Percentiles rank a stretch among this genome's conserved stretches.
Evolutionary conservation across 2,113 vertebrate genomes (phyloP).

Genomic region (Macheiramphus alcinus): DNA sequence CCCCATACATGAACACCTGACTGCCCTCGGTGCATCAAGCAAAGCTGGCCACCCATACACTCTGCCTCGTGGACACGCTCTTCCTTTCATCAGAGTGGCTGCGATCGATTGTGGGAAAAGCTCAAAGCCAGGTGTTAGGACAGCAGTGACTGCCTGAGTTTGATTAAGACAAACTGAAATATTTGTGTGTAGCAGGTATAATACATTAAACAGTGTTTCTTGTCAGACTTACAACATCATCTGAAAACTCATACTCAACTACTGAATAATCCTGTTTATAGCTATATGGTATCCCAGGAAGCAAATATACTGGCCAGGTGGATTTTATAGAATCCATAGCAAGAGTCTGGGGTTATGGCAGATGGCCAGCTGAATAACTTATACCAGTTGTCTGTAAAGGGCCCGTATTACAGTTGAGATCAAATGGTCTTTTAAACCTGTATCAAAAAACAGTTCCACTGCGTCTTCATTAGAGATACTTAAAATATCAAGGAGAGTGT

Average conservation of each 20-base stretch:
- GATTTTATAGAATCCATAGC: not conserved
- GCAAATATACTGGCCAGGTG: not conserved
- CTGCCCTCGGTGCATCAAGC: not conserved
- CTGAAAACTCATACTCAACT: not conserved
- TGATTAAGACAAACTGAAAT: not conserved
- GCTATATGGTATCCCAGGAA: not conserved
- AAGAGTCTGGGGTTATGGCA: not conserved
- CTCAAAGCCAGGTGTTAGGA: not conserved
- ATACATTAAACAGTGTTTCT: not conserved
- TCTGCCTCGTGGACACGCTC: not conserved
- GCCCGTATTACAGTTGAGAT: not conserved
- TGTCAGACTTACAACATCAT: not conserved
- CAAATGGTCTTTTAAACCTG: not conserved
- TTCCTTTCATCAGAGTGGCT: not conserved
- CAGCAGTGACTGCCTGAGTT: not conserved
- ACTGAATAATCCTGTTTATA: not conserved
- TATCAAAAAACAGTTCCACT: not conserved
- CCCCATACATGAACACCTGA: not conserved
- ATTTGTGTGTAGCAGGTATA: not conserved
- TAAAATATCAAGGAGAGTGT: not conserved
- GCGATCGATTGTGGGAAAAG: fast-evolving
- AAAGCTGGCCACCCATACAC: not conserved
- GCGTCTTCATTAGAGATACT: not conserved
- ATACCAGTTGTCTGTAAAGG: not conserved
- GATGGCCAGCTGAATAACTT: not conserved